Evolutionary conservation across 2,888 invertebrate species (phyloP), one percentile per base, ranked within the genome.

Genomic region (Philopedon plagiatum): DNA sequence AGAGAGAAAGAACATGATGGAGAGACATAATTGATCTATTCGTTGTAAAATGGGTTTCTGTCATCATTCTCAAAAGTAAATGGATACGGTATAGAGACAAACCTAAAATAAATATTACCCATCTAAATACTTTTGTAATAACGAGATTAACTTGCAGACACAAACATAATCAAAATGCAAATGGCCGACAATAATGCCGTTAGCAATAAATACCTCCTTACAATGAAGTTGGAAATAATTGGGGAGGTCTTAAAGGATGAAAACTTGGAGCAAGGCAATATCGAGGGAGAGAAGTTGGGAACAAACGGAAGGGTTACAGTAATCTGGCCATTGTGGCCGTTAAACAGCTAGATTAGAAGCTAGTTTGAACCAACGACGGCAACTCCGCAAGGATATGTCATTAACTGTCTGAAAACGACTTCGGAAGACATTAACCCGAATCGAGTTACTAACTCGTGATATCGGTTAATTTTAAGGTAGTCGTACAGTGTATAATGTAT

Each of bases 341-440:
- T 80, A 81, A 80, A 79, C 78, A 75, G 70, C 75, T 76, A 82
- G 82, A 82, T 82, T 82, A 82, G 78, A 76, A 79, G 79, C 77
- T 78, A 80, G 80, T 81, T 78, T 76, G 77, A 77, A 78, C 78
- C 37, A 76, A n/a, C n/a, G n/a, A n/a, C 80, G 80, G 80, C 80
- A 81, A 78, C 80, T 78, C 65, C 70, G 60, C 68, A 76, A 77
- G 78, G 77, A 75, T 76, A 76, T 77, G 76, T 75, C 76, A 74
- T 79, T 78, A 77, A 78, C 76, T 77, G 77, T 76, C 77, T 78
- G 76, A 73, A 72, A 79, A 77, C 76, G 78, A 77, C 58, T 37
- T 34, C 44, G 65, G 65, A 44, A 65, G 46, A 44, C 65, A 57
- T 57, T 65, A 56, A 21, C 41, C 44, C 8, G 18, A 44, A 44